Conservation (phyloP, 2,113 vertebrate species). For the Aspiorhynchus laticeps region DNA sequence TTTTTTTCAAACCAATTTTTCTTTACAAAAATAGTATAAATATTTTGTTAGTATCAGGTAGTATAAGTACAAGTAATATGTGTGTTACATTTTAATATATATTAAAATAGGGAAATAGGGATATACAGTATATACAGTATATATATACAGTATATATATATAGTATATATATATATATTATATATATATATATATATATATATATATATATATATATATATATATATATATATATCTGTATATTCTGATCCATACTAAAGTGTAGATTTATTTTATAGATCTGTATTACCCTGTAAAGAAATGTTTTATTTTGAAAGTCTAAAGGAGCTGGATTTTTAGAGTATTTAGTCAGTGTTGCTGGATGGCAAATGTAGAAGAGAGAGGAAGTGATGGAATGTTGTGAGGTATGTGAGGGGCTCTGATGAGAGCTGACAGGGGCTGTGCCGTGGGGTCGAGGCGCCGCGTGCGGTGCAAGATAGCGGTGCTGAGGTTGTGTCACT, state of each 20-base stretch:
- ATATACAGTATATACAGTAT: no score
- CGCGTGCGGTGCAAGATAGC: background rate
- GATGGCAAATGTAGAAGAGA: background rate
- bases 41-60: background rate
- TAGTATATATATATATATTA: no score
- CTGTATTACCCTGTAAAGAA: background rate
- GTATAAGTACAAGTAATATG: background rate
- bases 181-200: no score
- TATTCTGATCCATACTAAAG: no score
- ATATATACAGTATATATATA: no score
- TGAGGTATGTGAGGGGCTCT: background rate
- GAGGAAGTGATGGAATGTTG: background rate
- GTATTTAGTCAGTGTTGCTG: background rate
- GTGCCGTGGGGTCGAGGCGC: conserved; percentile 4
- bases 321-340: background rate
- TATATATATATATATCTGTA: no score
- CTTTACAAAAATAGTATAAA: background rate
- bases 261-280: no score
- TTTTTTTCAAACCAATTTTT: background rate
- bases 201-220: no score
- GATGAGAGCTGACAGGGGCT: conserved; percentile 39
- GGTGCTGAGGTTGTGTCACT: conserved; percentile 39
- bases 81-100: background rate
- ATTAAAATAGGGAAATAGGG: background rate
- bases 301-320: background rate